A percentile compares a stretch with the other conserved stretches of the same genome.
These are phyloP conservation scores for Xiphophorus couchianus DNA, from an alignment of 2,113 vertebrate genomes.

Conservation along the genomic window DNA sequence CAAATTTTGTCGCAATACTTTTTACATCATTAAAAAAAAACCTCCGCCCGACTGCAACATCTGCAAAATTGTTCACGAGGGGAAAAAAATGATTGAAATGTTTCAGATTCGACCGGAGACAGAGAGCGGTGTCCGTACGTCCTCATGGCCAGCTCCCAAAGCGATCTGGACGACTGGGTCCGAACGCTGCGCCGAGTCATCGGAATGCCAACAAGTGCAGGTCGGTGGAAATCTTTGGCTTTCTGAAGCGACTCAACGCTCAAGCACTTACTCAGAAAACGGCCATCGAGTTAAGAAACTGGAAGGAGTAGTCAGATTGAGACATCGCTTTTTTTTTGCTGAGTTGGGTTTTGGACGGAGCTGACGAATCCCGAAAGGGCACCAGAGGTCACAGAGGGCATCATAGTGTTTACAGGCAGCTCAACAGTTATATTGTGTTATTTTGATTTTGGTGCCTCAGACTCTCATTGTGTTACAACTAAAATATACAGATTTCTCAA, in stretches of 20 bases:
- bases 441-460: not conserved
- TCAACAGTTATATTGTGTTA: not conserved
- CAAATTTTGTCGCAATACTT: not conserved
- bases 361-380: not conserved
- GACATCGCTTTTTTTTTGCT: not conserved
- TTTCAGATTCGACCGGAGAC: constrained; percentile 80
- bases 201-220: constrained; percentile 84
- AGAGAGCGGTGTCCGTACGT: constrained; percentile 84
- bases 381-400: not conserved
- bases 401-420: not conserved
- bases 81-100: constrained; percentile 3
- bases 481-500: no score
- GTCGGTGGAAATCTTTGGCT: constrained; percentile 66
- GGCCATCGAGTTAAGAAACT: not conserved
- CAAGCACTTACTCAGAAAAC: not conserved
- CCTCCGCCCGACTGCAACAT: not conserved
- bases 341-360: not conserved
- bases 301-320: not conserved
- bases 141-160: constrained; percentile 93
- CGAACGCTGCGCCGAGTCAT: constrained; percentile 85
- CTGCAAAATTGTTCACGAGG: not conserved
- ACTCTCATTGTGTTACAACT: no score
- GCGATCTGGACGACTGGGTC: constrained; percentile 95
- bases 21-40: not conserved
- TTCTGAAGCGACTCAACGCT: not conserved